Base-by-base conservation (phyloP, 2,113 vertebrate species). In the Uria aalge region DNA sequence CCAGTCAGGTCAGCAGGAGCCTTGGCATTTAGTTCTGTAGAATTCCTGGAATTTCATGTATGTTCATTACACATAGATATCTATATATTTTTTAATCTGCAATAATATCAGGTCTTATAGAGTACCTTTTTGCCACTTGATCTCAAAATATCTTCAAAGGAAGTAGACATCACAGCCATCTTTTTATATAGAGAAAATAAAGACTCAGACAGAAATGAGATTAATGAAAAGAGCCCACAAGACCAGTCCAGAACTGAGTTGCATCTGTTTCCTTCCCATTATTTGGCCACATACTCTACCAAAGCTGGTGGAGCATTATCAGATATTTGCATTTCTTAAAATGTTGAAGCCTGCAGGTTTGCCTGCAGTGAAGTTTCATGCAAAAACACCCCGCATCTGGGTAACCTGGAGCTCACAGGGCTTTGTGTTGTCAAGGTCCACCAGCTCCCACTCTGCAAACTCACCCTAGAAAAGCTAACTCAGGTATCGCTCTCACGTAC, bases 301-400 rank as follows among this genome's bases (percentile, higher is more conserved):
- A 67, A 86, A 86, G 15, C 26, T 30, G 40, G 34, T 30, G 30
- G 12, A 81, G 19, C 88, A 77, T 56, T 38, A 50, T 9, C 29
- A 92, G 60, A 30, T 75, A 96, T 92, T 94, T 97, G 69, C 94
- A 95, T 96, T 84, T 95, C 64, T 89, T 56, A 75, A 92, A 86
- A 81, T 18, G 18, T 3, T 40, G 69, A 92, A 79, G 56, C 7
- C 57, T 78, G 23, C 19, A 69, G 13, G 3, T 66, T 83, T 85
- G 47, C n/a, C 76, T 97, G 62, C 30, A 20, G 74, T 64, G 19
- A 76, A 40, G 24, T 85, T 92, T 78, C 66, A 56, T 91, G 62
- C 63, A 95, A 94, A 96, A 91, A 5, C 16, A 32, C 6, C 41
- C n/a, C 34, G 52, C 53, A 56, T 56, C 47, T 82, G 52, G 18